Conservation (phyloP, 2,888 invertebrate species). For the Phortica magna region DNA sequence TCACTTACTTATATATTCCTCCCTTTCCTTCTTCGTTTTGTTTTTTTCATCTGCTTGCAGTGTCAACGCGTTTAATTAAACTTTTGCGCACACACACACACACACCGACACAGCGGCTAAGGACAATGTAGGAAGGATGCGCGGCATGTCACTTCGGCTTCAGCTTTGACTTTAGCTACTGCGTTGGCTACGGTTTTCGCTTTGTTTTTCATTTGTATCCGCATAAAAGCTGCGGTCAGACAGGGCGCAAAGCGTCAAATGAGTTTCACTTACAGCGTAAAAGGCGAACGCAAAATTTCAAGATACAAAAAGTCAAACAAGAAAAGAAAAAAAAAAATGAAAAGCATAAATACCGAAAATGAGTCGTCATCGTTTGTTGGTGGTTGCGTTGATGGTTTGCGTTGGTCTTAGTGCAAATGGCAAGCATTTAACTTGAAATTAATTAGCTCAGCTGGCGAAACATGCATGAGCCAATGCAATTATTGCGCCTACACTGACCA, state of each 20-base stretch:
- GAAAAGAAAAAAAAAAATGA: background rate
- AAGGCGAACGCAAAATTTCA: background rate
- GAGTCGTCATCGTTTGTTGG: background rate
- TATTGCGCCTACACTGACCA: background rate
- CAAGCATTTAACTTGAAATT: constrained; percentile 2
- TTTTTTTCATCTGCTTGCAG: constrained; percentile 38
- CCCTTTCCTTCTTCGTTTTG: constrained; percentile 27
- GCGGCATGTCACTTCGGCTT: too few species aligned
- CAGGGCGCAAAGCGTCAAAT: background rate
- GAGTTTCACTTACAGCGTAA: background rate
- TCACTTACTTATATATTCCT: constrained; percentile 45
- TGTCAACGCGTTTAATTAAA: constrained; percentile 28
- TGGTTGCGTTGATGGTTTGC: too few species aligned
- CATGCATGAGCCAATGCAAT: constrained; percentile 1
- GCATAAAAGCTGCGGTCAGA: constrained; percentile 17
- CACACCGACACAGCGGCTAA: too few species aligned
- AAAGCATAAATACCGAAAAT: background rate
- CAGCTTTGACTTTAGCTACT: too few species aligned
- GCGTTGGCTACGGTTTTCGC: background rate
- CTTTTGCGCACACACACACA: background rate
- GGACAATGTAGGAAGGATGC: too few species aligned
- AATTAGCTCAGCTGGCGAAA: constrained; percentile 1
- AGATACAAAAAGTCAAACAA: background rate
- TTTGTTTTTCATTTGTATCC: background rate
- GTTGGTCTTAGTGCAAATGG: background rate